Evolutionary conservation across 2,797 vertebrate species (phyloP), one percentile per base, ranked within the genome.

Genomic region (Antrozous pallidus): DNA sequence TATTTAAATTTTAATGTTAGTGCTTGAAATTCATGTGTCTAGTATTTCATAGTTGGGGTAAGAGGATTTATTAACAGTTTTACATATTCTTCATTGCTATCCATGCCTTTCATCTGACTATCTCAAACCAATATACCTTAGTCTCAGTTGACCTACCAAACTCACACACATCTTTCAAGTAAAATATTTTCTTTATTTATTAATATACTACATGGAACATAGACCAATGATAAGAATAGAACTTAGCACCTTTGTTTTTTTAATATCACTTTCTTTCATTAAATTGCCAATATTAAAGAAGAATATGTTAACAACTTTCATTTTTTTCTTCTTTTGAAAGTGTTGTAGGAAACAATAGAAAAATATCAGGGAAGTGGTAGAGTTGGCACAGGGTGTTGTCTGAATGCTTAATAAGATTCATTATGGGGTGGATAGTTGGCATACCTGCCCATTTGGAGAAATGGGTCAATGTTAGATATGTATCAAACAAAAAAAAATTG

Each of bases 1-100:
- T 91, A 36, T 93, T 93, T 88, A 83, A 90, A 92, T 80, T 85
- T 90, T 91, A 20, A 20, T 38, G 70, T 77, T 47, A 88, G 31
- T 82, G 45, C 77, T 91, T 92, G 26, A 96, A 90, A 69, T 36
- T 5, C 2, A 49, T 14, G 2, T 74, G 8, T 40, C 58, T 88
- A 71, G 20, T 65, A 87, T 83, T 90, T 90, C 58, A 82, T 47
- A 67, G 13, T 51, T 81, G n/a, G 2, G 2, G 17, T 49, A 87
- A 49, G 10, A 67, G 24, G 16, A 65, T 81, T n/a, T 13, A 70
- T 38, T 75, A 80, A 67, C 45, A 87, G 31, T 73, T 87, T 69
- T 81, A 88, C 54, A 49, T 65, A 47, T 86, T 79, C 6, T 2
- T 78, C 33, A 67, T 88, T 78, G 11, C 12, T 89, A 5, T n/a